Evolutionary conservation across 2,888 invertebrate genomes (phyloP).

Genomic region (Cheilosia impressa): DNA sequence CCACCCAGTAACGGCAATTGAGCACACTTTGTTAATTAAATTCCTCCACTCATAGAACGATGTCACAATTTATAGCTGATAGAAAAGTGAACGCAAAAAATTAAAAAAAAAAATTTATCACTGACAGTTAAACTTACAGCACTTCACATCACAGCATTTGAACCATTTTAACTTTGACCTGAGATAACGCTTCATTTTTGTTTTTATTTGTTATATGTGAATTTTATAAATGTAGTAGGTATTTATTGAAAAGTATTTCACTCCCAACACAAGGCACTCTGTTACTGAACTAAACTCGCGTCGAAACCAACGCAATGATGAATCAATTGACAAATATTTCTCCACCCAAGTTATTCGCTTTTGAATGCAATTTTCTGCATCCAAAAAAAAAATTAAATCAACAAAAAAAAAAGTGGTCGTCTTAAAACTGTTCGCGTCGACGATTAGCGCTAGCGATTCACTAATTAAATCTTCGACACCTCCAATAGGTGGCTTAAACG

Average conservation of each 20-base stretch:
- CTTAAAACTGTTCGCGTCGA: slow-evolving; percentile 23
- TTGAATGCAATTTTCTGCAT: slow-evolving; percentile 16
- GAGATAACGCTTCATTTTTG: slow-evolving; percentile 63
- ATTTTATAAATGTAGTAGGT: neutral
- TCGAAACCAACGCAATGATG: slow-evolving; percentile 11
- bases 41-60: slow-evolving; percentile 3
- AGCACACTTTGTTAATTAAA: neutral
- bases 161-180: slow-evolving; percentile 68
- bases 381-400: slow-evolving; percentile 25
- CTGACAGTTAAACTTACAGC: slow-evolving; percentile 49
- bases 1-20: neutral
- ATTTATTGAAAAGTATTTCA: neutral
- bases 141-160: slow-evolving; percentile 61
- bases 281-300: slow-evolving; percentile 8
- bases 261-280: slow-evolving; percentile 11
- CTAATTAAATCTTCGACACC: slow-evolving; percentile 38
- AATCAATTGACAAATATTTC: slow-evolving; percentile 52
- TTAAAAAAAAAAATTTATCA: neutral
- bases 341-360: neutral
- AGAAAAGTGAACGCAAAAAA: slow-evolving; percentile 1
- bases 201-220: neutral
- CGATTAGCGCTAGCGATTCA: slow-evolving; percentile 6
- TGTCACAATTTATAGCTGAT: neutral
- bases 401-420: neutral
- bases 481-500: slow-evolving; percentile 48